Conservation (phyloP, 2,113 vertebrate species). For the Syngnathoides biaculeatus region DNA sequence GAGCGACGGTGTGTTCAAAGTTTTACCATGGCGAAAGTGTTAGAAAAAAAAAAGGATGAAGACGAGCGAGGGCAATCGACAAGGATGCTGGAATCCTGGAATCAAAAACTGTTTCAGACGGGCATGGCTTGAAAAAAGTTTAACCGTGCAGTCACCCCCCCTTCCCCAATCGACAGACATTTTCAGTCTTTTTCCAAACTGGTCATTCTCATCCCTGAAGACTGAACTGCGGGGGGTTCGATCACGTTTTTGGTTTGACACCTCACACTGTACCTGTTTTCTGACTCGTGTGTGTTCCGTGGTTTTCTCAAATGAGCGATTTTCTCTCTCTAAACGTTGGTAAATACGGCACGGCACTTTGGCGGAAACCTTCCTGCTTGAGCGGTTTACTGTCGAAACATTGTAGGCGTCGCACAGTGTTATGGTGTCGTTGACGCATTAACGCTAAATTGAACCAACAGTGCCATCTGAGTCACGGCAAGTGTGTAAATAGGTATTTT, state of each 20-base stretch:
- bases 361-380: too few relatives aligned
- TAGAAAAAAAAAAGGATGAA: too few relatives aligned
- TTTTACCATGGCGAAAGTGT: too few relatives aligned
- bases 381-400: neutral
- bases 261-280: neutral
- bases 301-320: neutral
- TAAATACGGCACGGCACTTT: neutral
- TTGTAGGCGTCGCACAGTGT: neutral
- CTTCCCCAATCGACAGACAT: too few relatives aligned
- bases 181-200: neutral
- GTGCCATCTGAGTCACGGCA: too few relatives aligned
- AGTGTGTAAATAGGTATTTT: neutral
- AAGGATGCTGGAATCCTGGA: too few relatives aligned
- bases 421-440: neutral
- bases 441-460: neutral
- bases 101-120: too few relatives aligned
- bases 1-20: too few relatives aligned
- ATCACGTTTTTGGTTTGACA: neutral
- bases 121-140: too few relatives aligned
- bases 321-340: neutral
- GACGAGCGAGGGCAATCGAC: too few relatives aligned
- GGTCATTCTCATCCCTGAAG: too few relatives aligned
- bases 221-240: neutral
- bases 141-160: too few relatives aligned
- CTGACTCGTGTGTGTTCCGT: neutral